Conservation (phyloP, 2,113 vertebrate species). For the Xiphorhynchus elegans region DNA sequence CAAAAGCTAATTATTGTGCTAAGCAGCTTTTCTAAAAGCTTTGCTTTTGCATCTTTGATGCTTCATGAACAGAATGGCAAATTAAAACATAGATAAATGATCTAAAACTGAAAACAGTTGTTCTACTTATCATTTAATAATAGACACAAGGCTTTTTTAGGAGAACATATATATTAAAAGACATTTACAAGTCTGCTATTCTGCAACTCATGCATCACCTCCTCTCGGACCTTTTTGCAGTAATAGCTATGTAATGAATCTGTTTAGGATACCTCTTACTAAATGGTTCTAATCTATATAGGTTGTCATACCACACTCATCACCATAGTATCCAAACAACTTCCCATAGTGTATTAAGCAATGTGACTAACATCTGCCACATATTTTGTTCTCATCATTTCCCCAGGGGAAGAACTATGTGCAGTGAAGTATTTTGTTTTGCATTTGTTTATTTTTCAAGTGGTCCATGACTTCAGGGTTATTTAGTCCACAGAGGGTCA, state of each 20-base stretch:
- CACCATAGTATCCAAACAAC: background rate
- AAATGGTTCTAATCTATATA: slow-evolving; percentile 20
- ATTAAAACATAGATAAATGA: slow-evolving; percentile 48
- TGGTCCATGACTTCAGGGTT: background rate
- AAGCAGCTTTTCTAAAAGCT: slow-evolving; percentile 32
- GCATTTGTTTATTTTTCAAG: background rate
- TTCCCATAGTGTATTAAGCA: slow-evolving; percentile 37
- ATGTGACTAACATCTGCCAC: slow-evolving; percentile 13
- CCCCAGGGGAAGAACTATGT: background rate
- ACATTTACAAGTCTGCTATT: slow-evolving; percentile 16
- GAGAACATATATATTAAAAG: slow-evolving; percentile 20
- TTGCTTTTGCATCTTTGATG: slow-evolving; percentile 23
- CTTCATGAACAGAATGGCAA: slow-evolving; percentile 49
- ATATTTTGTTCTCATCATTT: slow-evolving; percentile 2
- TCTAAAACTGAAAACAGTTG: slow-evolving; percentile 25
- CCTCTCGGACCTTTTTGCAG: background rate
- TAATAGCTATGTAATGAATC: background rate
- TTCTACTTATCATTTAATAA: slow-evolving; percentile 30
- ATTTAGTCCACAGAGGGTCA: background rate
- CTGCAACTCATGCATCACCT: background rate
- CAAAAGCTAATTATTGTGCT: slow-evolving; percentile 36
- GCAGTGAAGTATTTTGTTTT: slow-evolving; percentile 12
- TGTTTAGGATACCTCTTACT: background rate
- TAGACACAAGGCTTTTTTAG: slow-evolving; percentile 13
- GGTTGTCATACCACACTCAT: background rate